A percentile compares a stretch with the other conserved stretches of the same genome.
These are phyloP conservation scores for Frankliniella intonsa DNA, from an alignment of 2,888 invertebrate species.

Conservation along the genomic window DNA sequence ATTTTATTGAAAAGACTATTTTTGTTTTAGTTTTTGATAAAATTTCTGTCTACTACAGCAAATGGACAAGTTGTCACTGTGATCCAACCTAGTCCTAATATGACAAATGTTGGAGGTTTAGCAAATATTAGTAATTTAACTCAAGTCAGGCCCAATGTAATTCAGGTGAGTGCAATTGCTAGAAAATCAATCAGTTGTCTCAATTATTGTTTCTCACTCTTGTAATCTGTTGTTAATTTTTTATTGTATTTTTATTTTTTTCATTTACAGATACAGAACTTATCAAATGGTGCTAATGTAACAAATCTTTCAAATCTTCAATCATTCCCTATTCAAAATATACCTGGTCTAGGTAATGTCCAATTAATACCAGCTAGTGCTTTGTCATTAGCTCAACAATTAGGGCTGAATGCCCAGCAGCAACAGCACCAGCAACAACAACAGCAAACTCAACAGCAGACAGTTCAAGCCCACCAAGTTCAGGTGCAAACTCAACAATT, in stretches of 20 bases:
- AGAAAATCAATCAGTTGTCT: neutral
- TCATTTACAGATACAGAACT: neutral
- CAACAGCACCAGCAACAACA: neutral
- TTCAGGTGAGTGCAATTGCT: neutral
- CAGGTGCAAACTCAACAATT: neutral
- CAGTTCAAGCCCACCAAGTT: neutral
- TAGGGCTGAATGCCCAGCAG: neutral
- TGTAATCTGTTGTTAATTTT: neutral
- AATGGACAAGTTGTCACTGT: conserved; percentile 70
- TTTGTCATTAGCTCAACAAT: conserved; percentile 42
- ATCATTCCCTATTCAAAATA: conserved; percentile 66
- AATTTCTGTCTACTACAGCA: conserved; percentile 28
- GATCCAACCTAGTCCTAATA: conserved; percentile 59
- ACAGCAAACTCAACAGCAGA: neutral
- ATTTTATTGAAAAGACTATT: neutral
- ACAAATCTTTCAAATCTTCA: conserved; percentile 45
- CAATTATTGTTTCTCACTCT: too few species aligned
- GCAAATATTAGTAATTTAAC: conserved; percentile 45
- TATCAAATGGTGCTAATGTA: neutral
- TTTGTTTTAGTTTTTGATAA: neutral
- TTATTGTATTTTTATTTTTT: neutral
- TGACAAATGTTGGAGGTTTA: conserved; percentile 42
- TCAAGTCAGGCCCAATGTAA: conserved; percentile 33
- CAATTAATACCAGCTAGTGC: conserved; percentile 71
- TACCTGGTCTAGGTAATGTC: conserved; percentile 74